Conservation (phyloP, 2,113 vertebrate species). For the Pongo pygmaeus region DNA sequence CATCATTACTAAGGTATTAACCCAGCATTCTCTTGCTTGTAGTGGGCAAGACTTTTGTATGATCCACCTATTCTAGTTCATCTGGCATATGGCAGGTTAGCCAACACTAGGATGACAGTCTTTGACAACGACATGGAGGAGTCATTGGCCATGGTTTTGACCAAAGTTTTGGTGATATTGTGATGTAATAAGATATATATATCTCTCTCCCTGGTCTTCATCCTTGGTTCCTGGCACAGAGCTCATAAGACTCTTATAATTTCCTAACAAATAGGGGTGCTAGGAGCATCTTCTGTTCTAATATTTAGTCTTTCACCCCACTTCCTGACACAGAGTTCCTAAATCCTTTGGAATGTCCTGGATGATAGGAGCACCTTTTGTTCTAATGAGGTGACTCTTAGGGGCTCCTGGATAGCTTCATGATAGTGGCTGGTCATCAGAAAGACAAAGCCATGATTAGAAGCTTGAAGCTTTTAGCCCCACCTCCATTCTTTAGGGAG, state of each 20-base stretch:
- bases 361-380: neutral
- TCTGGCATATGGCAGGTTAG: neutral
- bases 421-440: neutral
- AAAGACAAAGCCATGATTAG: neutral
- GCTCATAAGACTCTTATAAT: neutral
- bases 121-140: neutral
- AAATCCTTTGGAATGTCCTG: neutral
- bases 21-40: neutral
- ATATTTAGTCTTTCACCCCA: neutral
- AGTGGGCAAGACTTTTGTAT: neutral
- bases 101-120: neutral
- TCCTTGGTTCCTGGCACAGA: neutral
- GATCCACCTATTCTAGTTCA: neutral
- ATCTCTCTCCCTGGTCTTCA: neutral
- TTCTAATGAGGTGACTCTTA: neutral
- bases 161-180: neutral
- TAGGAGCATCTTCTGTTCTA: neutral
- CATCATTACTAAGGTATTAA: neutral
- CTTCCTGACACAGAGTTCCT: neutral
- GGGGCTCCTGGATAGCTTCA: neutral
- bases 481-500: neutral
- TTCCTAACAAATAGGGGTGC: neutral
- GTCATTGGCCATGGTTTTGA: neutral
- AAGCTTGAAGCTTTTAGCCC: neutral
- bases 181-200: neutral